phyloP scores from a whole-genome alignment of 2,888 invertebrate genomes.

The Phorcus lineatus region DNA sequence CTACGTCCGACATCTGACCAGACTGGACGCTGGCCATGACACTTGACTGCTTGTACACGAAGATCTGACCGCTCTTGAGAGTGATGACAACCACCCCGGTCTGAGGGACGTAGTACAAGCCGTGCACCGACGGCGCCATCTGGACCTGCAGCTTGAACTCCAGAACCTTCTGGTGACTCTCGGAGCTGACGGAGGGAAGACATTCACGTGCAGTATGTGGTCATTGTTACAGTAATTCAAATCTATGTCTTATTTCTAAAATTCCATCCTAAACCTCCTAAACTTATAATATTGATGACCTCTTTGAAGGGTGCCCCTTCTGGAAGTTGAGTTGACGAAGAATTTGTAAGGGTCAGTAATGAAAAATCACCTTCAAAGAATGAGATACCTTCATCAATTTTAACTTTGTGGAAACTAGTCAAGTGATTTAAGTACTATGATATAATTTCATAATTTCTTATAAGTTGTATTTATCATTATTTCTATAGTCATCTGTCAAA shows the following conservation, averaged over 20 bases:
- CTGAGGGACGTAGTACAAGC: slow-evolving; percentile 5
- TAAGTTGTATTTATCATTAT: too few species aligned
- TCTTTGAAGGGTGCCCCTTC: not conserved
- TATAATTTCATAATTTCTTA: too few species aligned
- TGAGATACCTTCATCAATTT: too few species aligned
- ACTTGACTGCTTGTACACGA: not conserved
- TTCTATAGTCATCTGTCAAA: too few species aligned
- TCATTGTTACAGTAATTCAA: not conserved
- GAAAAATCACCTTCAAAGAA: too few species aligned
- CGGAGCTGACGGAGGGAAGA: not conserved
- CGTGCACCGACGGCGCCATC: not conserved
- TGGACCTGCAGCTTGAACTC: not conserved
- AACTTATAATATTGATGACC: not conserved
- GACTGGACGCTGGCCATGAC: not conserved
- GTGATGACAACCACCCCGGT: not conserved
- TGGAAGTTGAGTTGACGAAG: too few species aligned
- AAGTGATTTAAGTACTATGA: too few species aligned
- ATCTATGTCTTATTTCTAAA: not conserved
- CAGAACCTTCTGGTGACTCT: slow-evolving; percentile 1
- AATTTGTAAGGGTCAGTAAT: too few species aligned
- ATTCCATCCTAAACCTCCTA: not conserved
- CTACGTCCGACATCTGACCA: slow-evolving; percentile 14
- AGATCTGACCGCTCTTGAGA: not conserved
- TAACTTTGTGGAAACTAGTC: too few species aligned
- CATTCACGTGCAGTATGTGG: not conserved